Percentiles rank a stretch among this genome's conserved stretches.
Evolutionary conservation across 2,888 invertebrate genomes (phyloP).

Genomic region (Eupithecia centaureata): DNA sequence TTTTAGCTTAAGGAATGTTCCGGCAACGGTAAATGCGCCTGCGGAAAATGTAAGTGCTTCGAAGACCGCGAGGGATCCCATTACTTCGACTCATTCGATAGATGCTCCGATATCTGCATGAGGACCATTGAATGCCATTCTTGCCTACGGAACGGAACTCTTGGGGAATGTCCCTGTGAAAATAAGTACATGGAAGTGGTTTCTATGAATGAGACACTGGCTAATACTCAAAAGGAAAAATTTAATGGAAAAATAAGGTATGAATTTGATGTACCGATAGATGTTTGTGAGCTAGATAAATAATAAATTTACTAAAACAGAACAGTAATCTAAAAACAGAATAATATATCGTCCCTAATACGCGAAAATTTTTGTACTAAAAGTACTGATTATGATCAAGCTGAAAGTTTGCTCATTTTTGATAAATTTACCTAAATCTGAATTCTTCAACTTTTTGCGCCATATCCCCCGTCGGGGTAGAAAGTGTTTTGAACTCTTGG

Average conservation of each 20-base stretch:
- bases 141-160: constrained; percentile 54
- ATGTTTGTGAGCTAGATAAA: neutral
- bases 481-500: too few relatives aligned
- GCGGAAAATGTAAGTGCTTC: constrained; percentile 65
- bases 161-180: constrained; percentile 38
- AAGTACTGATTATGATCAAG: too few relatives aligned
- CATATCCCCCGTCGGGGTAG: too few relatives aligned
- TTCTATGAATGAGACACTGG: constrained; percentile 48
- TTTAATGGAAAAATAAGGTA: constrained; percentile 3
- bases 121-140: constrained; percentile 54
- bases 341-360: too few relatives aligned
- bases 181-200: constrained; percentile 29
- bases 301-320: too few relatives aligned
- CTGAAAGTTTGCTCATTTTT: too few relatives aligned
- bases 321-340: too few relatives aligned
- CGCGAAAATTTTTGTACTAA: too few relatives aligned
- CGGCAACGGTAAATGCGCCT: constrained; percentile 68
- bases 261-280: neutral
- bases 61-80: constrained; percentile 61
- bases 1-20: constrained; percentile 58
- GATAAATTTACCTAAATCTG: too few relatives aligned
- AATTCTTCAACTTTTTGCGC: too few relatives aligned
- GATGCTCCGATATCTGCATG: constrained; percentile 68
- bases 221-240: constrained; percentile 46
- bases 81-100: constrained; percentile 63